A percentile compares a stretch with the other conserved stretches of the same genome.
These are phyloP conservation scores for Nothura maculosa DNA, from an alignment of 2,797 vertebrate genomes.

Conservation along the genomic window DNA sequence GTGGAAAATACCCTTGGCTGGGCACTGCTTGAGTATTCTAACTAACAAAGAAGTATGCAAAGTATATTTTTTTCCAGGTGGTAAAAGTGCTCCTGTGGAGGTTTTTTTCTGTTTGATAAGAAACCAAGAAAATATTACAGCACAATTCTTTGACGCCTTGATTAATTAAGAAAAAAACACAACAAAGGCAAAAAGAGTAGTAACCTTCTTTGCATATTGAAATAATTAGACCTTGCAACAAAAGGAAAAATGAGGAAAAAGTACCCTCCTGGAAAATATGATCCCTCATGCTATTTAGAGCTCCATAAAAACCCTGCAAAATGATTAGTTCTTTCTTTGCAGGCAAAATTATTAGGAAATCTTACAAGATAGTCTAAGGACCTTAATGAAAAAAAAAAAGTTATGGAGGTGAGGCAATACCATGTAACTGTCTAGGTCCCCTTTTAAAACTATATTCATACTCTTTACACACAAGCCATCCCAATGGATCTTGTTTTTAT, in stretches of 20 bases:
- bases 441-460: fast-evolving
- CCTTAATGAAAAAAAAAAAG: not conserved
- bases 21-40: not conserved
- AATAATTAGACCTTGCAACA: not conserved
- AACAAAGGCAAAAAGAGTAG: not conserved
- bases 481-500: not conserved
- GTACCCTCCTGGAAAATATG: slow-evolving; percentile 4
- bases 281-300: not conserved
- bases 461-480: not conserved
- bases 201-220: not conserved
- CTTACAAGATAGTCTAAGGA: not conserved
- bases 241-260: not conserved
- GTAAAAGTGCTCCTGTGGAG: not conserved
- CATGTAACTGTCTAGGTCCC: not conserved
- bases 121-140: not conserved
- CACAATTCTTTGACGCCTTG: not conserved
- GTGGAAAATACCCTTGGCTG: not conserved
- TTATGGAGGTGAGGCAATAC: fast-evolving
- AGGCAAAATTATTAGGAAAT: not conserved
- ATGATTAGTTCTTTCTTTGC: not conserved
- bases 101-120: not conserved
- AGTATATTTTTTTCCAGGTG: not conserved
- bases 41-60: not conserved
- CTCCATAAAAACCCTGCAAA: not conserved
- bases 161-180: not conserved